Conservation (phyloP, 2,113 vertebrate genomes). For the Oncorhynchus tshawytscha region DNA sequence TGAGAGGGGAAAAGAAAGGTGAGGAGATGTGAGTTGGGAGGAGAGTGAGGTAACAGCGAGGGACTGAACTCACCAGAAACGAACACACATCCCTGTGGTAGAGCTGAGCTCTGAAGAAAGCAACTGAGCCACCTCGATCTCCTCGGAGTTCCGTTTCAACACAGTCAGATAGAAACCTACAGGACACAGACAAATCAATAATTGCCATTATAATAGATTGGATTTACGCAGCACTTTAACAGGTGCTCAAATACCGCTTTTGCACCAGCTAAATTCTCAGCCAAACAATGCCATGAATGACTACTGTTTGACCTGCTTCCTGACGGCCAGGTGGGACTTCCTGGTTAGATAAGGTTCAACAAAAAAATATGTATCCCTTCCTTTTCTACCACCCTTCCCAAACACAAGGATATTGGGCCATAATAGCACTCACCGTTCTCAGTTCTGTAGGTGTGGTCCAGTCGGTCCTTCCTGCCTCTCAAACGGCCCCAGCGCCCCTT, state of each 20-base stretch:
- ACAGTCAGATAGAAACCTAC: conserved; percentile 68
- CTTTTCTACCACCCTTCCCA: too few relatives aligned
- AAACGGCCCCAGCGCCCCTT: conserved; percentile 52
- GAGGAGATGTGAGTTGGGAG: not conserved
- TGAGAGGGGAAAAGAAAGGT: not conserved
- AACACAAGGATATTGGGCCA: too few relatives aligned
- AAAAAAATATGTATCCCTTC: too few relatives aligned
- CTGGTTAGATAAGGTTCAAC: too few relatives aligned
- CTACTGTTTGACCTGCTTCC: too few relatives aligned
- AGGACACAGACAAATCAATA: not conserved
- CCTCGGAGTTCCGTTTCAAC: conserved; percentile 20
- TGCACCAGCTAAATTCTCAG: too few relatives aligned
- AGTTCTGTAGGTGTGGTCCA: conserved; percentile 71
- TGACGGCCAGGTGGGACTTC: too few relatives aligned
- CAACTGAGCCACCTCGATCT: conserved; percentile 51
- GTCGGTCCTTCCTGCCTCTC: conserved; percentile 44
- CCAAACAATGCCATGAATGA: too few relatives aligned
- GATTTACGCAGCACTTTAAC: too few relatives aligned
- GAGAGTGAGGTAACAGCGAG: not conserved
- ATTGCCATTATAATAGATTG: too few relatives aligned
- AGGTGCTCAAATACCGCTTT: too few relatives aligned
- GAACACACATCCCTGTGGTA: conserved; percentile 60
- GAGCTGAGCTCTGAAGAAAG: conserved; percentile 50
- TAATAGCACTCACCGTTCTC: conserved; percentile 57
- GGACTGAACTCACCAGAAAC: conserved; percentile 66